Percentiles rank a stretch among this genome's conserved stretches.
Conservation (phyloP, 2,888 invertebrate species). For the Branchipolynoe longqiensis region DNA sequence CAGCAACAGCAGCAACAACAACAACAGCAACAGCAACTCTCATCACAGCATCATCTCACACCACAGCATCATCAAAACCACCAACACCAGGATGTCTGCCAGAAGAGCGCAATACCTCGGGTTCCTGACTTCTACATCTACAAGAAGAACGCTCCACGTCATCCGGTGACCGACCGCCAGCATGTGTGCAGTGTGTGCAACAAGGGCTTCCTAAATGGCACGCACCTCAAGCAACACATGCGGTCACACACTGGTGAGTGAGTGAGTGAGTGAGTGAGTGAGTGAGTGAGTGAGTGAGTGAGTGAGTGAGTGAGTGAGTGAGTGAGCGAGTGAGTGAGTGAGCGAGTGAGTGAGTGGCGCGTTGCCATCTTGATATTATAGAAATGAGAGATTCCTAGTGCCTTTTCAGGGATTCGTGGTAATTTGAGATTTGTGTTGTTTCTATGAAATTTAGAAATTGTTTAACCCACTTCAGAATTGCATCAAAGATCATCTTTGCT, state of each 20-base stretch:
- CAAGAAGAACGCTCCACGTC: constrained; percentile 25
- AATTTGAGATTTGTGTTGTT: too few species aligned
- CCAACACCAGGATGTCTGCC: not conserved
- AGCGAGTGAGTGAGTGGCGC: constrained; percentile 41
- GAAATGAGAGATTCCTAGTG: too few species aligned
- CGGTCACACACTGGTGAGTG: constrained; percentile 28
- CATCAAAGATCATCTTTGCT: too few species aligned
- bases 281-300: constrained; percentile 41
- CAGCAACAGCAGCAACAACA: constrained; percentile 41
- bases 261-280: constrained; percentile 10
- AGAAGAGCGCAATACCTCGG: not conserved
- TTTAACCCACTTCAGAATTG: too few species aligned
- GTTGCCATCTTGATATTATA: too few species aligned
- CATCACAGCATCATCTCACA: not conserved
- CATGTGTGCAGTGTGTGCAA: constrained; percentile 38
- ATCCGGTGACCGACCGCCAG: constrained; percentile 12
- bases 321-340: too few species aligned
- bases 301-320: constrained; percentile 41
- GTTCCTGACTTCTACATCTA: constrained; percentile 8
- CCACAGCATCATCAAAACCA: not conserved
- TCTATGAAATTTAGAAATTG: too few species aligned
- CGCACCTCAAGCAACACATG: constrained; percentile 51
- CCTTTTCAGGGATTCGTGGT: too few species aligned
- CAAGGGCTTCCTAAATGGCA: constrained; percentile 41
- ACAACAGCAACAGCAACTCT: constrained; percentile 10